A percentile compares a stretch with the other conserved stretches of the same genome.
Evolutionary conservation across 2,888 invertebrate genomes (phyloP).

Genomic region (Meteorus colon): DNA sequence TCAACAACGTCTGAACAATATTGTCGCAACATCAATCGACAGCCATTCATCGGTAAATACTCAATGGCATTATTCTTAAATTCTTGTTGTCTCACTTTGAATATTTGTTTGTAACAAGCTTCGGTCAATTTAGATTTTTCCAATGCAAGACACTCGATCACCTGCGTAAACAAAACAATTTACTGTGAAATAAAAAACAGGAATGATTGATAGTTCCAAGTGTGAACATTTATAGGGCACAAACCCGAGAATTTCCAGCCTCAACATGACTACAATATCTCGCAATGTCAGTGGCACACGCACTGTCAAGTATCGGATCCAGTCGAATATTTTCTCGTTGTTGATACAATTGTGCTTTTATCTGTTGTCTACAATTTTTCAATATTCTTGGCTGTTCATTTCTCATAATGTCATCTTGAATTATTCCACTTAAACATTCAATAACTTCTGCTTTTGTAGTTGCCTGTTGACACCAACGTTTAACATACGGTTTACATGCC

Average conservation of each 20-base stretch:
- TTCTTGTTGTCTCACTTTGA: constrained; percentile 89
- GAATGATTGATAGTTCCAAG: constrained; percentile 49
- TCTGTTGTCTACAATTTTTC: constrained; percentile 92
- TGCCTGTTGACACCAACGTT: constrained; percentile 78
- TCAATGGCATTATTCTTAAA: constrained; percentile 91
- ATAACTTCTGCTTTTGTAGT: constrained; percentile 88
- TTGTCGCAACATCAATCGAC: constrained; percentile 88
- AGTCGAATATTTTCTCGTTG: constrained; percentile 91
- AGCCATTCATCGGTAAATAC: constrained; percentile 87
- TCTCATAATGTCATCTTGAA: constrained; percentile 88
- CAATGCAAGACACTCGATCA: constrained; percentile 84
- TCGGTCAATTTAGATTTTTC: constrained; percentile 78
- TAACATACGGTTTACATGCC: constrained; percentile 90
- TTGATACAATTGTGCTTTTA: constrained; percentile 92
- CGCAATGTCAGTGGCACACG: constrained; percentile 87
- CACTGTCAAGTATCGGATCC: constrained; percentile 88
- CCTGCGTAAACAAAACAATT: constrained; percentile 71
- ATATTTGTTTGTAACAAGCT: constrained; percentile 86
- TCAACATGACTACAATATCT: constrained; percentile 81
- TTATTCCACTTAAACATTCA: constrained; percentile 90
- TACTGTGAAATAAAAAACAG: constrained; percentile 1
- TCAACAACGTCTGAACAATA: constrained; percentile 85
- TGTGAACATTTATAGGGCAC: constrained; percentile 18
- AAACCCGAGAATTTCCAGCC: constrained; percentile 79
- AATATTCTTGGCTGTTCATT: constrained; percentile 85